phyloP scores from a whole-genome alignment of 2,113 vertebrate genomes.

The Aldabrachelys gigantea region DNA sequence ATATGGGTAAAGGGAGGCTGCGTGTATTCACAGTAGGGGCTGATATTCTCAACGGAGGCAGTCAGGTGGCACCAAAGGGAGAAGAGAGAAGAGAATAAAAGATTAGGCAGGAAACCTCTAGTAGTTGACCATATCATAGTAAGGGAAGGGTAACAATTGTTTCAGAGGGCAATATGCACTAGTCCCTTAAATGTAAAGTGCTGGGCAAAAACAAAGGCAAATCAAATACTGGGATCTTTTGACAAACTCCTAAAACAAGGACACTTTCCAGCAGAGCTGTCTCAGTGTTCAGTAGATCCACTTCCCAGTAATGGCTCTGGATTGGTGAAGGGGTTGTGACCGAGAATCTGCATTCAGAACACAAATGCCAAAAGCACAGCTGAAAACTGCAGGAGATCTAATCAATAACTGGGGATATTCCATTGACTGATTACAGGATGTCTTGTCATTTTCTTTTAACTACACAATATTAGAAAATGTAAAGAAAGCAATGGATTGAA shows the following conservation, averaged over 20 bases:
- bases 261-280: neutral
- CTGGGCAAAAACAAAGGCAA: neutral
- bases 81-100: neutral
- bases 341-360: neutral
- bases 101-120: neutral
- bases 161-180: neutral
- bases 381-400: conserved; percentile 14
- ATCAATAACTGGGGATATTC: neutral
- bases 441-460: neutral
- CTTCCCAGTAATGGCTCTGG: neutral
- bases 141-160: neutral
- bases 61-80: neutral
- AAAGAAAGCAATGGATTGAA: conserved; percentile 35
- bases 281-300: neutral
- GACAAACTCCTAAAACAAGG: neutral
- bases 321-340: neutral
- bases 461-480: neutral
- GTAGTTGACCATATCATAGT: neutral
- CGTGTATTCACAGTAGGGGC: neutral
- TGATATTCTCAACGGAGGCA: neutral
- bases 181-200: neutral
- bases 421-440: neutral
- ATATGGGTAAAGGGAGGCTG: neutral
- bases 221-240: neutral
- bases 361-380: neutral